phyloP scores from a whole-genome alignment of 2,113 vertebrate genomes.

The Eclectus roratus region DNA sequence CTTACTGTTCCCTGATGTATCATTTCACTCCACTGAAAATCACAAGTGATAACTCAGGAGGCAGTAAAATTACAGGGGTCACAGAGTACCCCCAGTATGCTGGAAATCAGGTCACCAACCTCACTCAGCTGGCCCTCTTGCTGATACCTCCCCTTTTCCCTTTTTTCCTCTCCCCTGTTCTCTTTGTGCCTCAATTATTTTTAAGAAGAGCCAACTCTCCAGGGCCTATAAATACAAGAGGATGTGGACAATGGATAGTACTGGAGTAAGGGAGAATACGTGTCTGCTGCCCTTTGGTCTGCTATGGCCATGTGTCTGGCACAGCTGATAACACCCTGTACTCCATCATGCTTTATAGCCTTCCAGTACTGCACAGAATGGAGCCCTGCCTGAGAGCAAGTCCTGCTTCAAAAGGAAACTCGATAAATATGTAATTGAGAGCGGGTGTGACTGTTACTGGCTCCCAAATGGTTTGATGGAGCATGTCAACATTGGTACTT shows the following conservation, averaged over 20 bases:
- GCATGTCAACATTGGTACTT: not conserved
- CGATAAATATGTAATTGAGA: not conserved
- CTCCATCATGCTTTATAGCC: not conserved
- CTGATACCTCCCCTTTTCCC: not conserved
- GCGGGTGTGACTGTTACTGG: not conserved
- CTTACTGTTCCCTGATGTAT: conserved; percentile 37
- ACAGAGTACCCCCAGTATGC: not conserved
- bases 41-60: conserved; percentile 51
- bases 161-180: not conserved
- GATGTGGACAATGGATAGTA: not conserved
- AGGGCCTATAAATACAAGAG: not conserved
- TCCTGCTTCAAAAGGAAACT: not conserved
- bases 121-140: conserved; percentile 29
- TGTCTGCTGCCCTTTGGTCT: not conserved
- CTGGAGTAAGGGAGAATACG: not conserved
- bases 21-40: conserved; percentile 57
- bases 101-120: conserved; percentile 28
- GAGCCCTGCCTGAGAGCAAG: not conserved
- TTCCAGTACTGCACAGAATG: not conserved
- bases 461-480: not conserved
- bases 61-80: conserved; percentile 43
- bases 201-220: not conserved
- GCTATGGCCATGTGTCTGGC: not conserved
- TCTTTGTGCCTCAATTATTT: not conserved
- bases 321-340: not conserved